Conservation (phyloP, 2,797 vertebrate genomes). For the Xenentodon cancila region DNA sequence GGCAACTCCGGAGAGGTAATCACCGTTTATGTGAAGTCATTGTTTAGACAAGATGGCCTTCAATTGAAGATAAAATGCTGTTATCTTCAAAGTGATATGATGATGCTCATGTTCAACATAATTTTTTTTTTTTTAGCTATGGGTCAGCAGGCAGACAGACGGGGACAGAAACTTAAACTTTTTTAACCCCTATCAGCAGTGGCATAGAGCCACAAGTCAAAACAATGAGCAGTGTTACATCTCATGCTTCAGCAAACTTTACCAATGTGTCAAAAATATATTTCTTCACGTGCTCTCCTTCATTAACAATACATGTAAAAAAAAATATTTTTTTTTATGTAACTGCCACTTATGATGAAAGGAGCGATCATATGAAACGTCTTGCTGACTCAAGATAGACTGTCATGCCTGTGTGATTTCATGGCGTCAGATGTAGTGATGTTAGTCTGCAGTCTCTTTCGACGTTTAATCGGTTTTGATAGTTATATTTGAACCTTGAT, state of each 20-base stretch:
- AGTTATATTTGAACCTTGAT: neutral
- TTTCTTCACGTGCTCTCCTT: no score
- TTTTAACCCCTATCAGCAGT: neutral
- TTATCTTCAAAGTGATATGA: conserved; percentile 7
- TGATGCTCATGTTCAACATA: conserved; percentile 1
- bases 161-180: conserved; percentile 10
- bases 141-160: neutral
- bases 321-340: no score
- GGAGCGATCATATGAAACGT: no score
- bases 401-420: conserved; percentile 2
- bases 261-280: no score
- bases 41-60: conserved; percentile 24
- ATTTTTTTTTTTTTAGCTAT: neutral
- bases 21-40: conserved; percentile 26
- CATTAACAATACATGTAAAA: no score
- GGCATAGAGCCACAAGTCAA: no score
- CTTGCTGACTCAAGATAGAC: no score
- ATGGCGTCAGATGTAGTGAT: conserved; percentile 8
- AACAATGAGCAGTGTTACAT: no score
- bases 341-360: no score
- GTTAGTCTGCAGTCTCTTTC: conserved; percentile 4
- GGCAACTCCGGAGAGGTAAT: conserved; percentile 13
- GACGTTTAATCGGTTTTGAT: conserved; percentile 16
- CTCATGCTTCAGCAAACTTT: no score
- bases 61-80: neutral